Conservation (phyloP, 2,113 vertebrate species). For the Arvicanthis niloticus region DNA sequence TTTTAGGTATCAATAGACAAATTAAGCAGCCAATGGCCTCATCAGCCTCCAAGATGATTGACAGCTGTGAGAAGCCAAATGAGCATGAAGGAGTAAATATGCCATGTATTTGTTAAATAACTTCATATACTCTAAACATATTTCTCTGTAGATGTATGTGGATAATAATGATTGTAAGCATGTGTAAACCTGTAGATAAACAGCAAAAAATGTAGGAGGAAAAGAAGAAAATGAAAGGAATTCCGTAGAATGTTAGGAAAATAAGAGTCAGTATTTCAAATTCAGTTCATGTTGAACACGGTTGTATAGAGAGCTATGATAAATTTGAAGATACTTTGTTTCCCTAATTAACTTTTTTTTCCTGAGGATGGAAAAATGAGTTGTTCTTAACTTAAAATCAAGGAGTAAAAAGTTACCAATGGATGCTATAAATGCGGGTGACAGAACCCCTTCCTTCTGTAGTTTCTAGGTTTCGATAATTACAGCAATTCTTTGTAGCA, state of each 20-base stretch:
- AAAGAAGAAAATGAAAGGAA: conserved; percentile 14
- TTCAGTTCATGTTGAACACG: not conserved
- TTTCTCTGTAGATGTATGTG: not conserved
- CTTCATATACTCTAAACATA: not conserved
- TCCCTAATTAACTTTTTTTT: not conserved
- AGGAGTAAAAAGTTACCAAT: not conserved
- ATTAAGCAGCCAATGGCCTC: not conserved
- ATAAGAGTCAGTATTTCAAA: not conserved
- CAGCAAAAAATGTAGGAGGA: not conserved
- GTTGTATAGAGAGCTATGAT: not conserved
- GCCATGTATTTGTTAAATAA: not conserved
- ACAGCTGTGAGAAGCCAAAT: not conserved
- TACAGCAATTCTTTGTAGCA: not conserved
- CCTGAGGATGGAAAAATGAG: not conserved
- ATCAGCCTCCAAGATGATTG: not conserved
- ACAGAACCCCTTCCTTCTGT: not conserved
- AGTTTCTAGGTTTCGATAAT: not conserved
- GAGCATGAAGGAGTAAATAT: not conserved
- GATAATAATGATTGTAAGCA: not conserved
- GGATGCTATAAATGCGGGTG: not conserved
- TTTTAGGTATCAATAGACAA: not conserved
- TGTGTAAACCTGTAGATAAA: not conserved
- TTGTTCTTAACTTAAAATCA: conserved; percentile 12
- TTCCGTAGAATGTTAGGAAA: not conserved
- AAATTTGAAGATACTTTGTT: conserved; percentile 6